phyloP scores from a whole-genome alignment of 2,888 invertebrate genomes.

The Cloeon dipterum region DNA sequence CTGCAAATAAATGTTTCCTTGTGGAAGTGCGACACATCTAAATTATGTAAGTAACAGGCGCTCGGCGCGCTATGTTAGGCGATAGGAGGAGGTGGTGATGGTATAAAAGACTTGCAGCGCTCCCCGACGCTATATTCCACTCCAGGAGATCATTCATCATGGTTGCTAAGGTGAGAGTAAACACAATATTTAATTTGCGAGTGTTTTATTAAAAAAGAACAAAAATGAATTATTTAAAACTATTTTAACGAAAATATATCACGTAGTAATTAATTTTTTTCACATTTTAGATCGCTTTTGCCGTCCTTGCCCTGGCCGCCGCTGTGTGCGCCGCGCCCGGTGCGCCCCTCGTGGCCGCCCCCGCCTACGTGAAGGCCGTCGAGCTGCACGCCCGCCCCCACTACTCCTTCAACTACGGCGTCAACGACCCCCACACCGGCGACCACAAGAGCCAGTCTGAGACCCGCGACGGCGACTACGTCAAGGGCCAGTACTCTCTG shows the following conservation, averaged over 20 bases:
- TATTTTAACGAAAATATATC: neutral
- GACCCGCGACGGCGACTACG: slow-evolving; percentile 6
- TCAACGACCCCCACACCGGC: slow-evolving; percentile 7
- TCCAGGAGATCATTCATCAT: too few species aligned
- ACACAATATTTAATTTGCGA: too few species aligned
- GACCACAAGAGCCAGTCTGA: slow-evolving; percentile 8
- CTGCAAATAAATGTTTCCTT: too few species aligned
- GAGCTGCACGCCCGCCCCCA: slow-evolving; percentile 5
- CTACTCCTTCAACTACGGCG: slow-evolving; percentile 7
- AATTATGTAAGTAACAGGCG: too few species aligned
- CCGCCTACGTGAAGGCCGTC: neutral
- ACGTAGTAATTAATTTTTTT: neutral
- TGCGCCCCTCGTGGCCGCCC: too few species aligned
- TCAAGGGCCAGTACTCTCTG: slow-evolving; percentile 6
- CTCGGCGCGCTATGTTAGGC: too few species aligned
- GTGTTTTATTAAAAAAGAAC: too few species aligned
- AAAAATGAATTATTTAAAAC: too few species aligned
- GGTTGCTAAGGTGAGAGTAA: neutral
- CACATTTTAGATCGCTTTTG: neutral
- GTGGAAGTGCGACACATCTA: too few species aligned
- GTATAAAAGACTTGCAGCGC: too few species aligned
- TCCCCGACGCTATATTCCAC: too few species aligned
- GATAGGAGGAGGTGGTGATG: too few species aligned
- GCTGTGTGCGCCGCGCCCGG: neutral
- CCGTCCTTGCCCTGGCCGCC: neutral